Percentiles rank a stretch among this genome's conserved stretches.
Evolutionary conservation across 2,888 invertebrate species (phyloP).

Genomic region (Morinoia aosen): DNA sequence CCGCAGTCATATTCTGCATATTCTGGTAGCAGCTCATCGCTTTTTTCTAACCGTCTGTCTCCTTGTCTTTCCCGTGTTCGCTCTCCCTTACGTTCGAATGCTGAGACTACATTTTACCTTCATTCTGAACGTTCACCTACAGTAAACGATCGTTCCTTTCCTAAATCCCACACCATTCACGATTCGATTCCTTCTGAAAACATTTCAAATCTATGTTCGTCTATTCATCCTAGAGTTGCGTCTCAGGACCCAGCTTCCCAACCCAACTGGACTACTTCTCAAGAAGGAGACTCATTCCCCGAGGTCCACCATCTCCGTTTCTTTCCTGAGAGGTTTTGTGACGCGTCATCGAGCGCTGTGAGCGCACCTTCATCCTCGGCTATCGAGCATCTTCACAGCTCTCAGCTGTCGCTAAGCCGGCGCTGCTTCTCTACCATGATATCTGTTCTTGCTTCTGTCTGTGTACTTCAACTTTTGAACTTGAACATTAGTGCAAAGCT

Average conservation of each 20-base stretch:
- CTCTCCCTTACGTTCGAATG: too few relatives aligned
- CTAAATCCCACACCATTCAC: background rate
- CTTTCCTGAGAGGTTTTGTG: background rate
- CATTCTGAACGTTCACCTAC: background rate
- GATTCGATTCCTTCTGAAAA: background rate
- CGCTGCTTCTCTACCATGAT: too few relatives aligned
- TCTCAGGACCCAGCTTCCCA: background rate
- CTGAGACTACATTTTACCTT: too few relatives aligned
- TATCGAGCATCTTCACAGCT: background rate
- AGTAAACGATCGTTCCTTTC: background rate
- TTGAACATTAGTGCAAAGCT: too few relatives aligned
- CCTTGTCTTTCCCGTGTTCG: background rate
- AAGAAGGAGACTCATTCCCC: background rate
- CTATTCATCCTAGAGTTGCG: background rate
- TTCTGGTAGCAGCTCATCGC: background rate
- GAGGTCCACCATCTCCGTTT: background rate
- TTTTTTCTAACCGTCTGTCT: background rate
- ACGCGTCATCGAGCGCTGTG: background rate
- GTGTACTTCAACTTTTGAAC: too few relatives aligned
- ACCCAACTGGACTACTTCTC: background rate
- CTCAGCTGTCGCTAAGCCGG: background rate
- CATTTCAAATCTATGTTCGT: background rate
- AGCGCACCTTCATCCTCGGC: background rate
- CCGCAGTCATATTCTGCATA: background rate
- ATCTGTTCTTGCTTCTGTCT: too few relatives aligned